phyloP scores from a whole-genome alignment of 1,140 invertebrate genomes.

The Holotrichia oblita region DNA sequence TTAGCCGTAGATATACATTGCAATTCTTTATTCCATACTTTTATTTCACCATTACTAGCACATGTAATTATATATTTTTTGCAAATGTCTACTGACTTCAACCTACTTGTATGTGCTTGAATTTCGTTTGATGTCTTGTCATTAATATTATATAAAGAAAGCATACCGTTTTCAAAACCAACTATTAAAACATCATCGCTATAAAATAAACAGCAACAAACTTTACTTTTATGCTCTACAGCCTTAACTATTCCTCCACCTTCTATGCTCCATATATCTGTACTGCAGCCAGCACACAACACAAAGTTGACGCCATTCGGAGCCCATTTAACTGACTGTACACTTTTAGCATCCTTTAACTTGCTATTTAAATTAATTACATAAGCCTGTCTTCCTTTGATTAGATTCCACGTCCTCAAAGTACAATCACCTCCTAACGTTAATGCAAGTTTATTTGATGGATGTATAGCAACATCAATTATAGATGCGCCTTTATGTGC shows the following conservation, averaged over 20 bases:
- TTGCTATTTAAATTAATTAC: conserved; percentile 82
- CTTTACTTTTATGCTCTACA: conserved; percentile 69
- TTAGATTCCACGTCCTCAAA: conserved; percentile 91
- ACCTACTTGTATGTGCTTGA: conserved; percentile 71
- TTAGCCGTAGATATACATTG: conserved; percentile 63
- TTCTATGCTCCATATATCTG: conserved; percentile 82
- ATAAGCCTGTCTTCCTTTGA: conserved; percentile 90
- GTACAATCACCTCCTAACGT: conserved; percentile 86
- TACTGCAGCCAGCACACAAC: conserved; percentile 72
- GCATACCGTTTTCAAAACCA: conserved; percentile 76
- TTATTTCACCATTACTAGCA: conserved; percentile 81
- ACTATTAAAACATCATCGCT: conserved; percentile 70
- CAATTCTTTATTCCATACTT: conserved; percentile 74
- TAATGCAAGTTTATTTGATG: conserved; percentile 87
- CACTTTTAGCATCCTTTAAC: conserved; percentile 64
- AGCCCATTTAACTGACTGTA: conserved; percentile 70
- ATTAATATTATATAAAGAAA: conserved; percentile 65
- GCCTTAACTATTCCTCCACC: conserved; percentile 72
- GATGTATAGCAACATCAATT: conserved; percentile 81
- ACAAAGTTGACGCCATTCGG: conserved; percentile 78
- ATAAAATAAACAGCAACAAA: conserved; percentile 71
- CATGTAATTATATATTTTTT: conserved; percentile 64
- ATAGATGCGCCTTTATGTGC: conserved; percentile 76
- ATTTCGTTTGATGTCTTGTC: conserved; percentile 62
- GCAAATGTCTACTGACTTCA: conserved; percentile 71